Base-by-base conservation (phyloP, 2,888 invertebrate species). In the Imbricaverruca yamaguchii region DNA sequence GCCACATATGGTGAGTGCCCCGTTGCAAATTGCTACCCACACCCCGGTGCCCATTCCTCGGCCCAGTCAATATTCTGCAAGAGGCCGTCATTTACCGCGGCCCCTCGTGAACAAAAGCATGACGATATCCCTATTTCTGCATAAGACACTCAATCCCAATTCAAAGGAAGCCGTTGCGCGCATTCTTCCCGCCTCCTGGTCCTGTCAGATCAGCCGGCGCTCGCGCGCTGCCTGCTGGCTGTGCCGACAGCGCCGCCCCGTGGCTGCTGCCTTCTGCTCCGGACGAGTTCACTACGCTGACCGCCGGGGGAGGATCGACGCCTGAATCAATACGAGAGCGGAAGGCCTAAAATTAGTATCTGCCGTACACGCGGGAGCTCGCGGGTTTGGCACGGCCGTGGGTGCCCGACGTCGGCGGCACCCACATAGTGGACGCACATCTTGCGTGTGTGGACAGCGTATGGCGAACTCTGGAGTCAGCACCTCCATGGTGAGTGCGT, bases 311-410 rank as follows among this genome's bases (percentile, higher is more conserved):
- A 25, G 67, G 25, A 10, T 4, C 25, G 4, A 25, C 12, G 12
- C 0, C 25, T 12, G 67, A 67, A 67, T 67, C 67, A 67, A 67
- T 67, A 67, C 67, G 25, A 67, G 39, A 39, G 67, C 67, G 67
- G 67, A 67, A 67, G 25, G 67, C n/a, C 67, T 67, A 67, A 67
- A 67, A 67, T 67, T 67, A 67, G 67, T 67, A 67, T 67, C 67
- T 67, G 10, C 25, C 67, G 67, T 67, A 67, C 67, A 39, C 39
- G 67, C 67, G 67, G 25, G 67, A 67, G 67, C 39, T 39, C 67
- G 67, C 25, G 67, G 25, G 67, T 18, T 25, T 67, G 67, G 25
- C 25, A 25, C n/a, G 10, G 67, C 39, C 39, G 65, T 25, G 67
- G 65, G 25, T 25, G 67, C 25, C 8, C 25, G 9, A 11, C 25